These are phyloP conservation scores for Coccyzus lansbergi DNA, from an alignment of 2,797 vertebrate species.

Conservation along the genomic window DNA sequence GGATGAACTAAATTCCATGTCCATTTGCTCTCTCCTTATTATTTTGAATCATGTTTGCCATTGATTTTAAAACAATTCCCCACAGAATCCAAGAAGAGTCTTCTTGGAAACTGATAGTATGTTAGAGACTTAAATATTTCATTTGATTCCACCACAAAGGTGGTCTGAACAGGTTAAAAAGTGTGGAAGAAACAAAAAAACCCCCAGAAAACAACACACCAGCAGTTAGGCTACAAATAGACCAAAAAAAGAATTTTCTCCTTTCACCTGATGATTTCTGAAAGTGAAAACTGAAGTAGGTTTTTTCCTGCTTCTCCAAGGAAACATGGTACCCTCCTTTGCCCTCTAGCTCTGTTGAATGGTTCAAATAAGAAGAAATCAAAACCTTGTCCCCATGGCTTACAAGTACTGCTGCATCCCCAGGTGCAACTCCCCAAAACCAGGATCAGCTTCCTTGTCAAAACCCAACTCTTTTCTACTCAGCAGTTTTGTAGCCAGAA, in stretches of 20 bases:
- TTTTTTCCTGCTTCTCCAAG: neutral
- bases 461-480: neutral
- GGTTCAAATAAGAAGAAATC: neutral
- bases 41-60: slow-evolving; percentile 31
- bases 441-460: neutral
- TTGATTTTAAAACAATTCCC: slow-evolving; percentile 39
- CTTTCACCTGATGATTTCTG: neutral
- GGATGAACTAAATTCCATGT: neutral
- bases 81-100: neutral
- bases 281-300: neutral
- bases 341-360: neutral
- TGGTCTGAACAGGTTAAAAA: neutral
- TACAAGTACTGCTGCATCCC: neutral
- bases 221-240: neutral
- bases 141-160: neutral
- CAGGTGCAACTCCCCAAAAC: neutral
- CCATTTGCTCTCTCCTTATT: slow-evolving; percentile 27
- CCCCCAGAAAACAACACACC: neutral
- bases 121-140: neutral
- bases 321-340: neutral
- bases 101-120: neutral
- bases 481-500: neutral
- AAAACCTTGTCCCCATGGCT: neutral
- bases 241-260: neutral
- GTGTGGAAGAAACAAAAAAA: too few species aligned